Base-by-base conservation (phyloP, 2,888 invertebrate genomes). In the Lycia hirtaria region DNA sequence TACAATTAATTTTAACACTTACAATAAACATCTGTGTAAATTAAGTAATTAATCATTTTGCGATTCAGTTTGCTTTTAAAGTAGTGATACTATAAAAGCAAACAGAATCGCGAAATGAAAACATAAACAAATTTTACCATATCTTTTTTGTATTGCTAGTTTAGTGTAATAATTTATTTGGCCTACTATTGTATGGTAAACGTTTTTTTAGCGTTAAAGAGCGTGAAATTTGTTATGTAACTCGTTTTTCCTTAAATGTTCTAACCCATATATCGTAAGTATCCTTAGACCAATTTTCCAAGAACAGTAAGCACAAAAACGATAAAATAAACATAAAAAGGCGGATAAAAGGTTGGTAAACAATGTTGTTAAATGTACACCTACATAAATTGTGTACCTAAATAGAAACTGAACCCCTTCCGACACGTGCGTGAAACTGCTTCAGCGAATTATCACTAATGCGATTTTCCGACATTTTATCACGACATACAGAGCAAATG, bases 391-490 rank as follows among this genome's bases (percentile, higher is more conserved):
- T 19, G 20, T 26, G 19, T 43, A 7, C 24, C 6, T 24, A 22
- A 47, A 48, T 33, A 52, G 41, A 47, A 57, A 57, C 15, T 10
- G 30, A 48, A 45, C 40, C 12, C 35, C 41, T 30, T 44, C 37
- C 3, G 33, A 24, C 51, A 57, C 47, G 52, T 48, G 57, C 57
- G 57, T 52, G 57, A 52, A 48, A 52, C 41, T 33, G 30, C 26
- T 35, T 41, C 50, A 43, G 28, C 57, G 30, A 47, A 48, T 52
- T 47, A 57, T 32, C 17, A 32, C 40, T 28, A 41, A 57, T 17
- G 41, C 22, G 33, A 48, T 57, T 52, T 52, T 48, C 57, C 48
- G 40, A 41, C 41, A 43, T 57, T 19, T 28, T 22, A 50, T 44
- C 7, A n/a, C 38, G 24, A 9, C 10, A 30, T 43, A 41, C 17